These are phyloP conservation scores for Phaethon lepturus DNA, from an alignment of 2,113 vertebrate species.

Conservation along the genomic window DNA sequence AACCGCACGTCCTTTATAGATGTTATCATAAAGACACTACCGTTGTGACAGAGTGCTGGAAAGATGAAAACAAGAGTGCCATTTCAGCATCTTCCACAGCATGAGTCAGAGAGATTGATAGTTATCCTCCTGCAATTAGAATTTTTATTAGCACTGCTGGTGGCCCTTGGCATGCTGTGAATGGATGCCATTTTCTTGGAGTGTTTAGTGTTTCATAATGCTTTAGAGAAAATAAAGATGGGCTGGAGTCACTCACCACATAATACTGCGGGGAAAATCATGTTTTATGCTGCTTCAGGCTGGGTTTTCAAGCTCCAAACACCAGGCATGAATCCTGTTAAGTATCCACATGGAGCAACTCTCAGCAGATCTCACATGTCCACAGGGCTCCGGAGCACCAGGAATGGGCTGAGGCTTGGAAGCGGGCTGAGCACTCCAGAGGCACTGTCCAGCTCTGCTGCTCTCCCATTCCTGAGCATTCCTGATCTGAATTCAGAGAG, in stretches of 20 bases:
- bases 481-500: background rate
- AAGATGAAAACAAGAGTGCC: slow-evolving; percentile 34
- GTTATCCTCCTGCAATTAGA: slow-evolving; percentile 48
- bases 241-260: background rate
- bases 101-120: slow-evolving; percentile 55
- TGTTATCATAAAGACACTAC: background rate
- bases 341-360: accelerated
- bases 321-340: background rate
- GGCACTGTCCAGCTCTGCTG: background rate
- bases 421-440: background rate
- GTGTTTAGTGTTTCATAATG: slow-evolving; percentile 22
- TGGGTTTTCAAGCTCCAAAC: background rate
- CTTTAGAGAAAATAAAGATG: slow-evolving; percentile 21
- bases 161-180: slow-evolving; percentile 36
- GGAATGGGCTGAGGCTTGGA: background rate
- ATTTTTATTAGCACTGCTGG: slow-evolving; percentile 28
- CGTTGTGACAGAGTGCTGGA: background rate
- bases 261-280: background rate
- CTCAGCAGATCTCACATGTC: background rate
- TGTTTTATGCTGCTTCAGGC: background rate
- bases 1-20: background rate
- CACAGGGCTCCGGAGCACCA: accelerated
- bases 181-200: slow-evolving; percentile 40
- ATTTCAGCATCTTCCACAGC: slow-evolving; percentile 59
- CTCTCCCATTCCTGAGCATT: background rate